Percentiles rank a stretch among this genome's conserved stretches.
These are phyloP conservation scores for Hydrozoanthus gracilis DNA, from an alignment of 92 coral and sea anemone species.

Conservation along the genomic window DNA sequence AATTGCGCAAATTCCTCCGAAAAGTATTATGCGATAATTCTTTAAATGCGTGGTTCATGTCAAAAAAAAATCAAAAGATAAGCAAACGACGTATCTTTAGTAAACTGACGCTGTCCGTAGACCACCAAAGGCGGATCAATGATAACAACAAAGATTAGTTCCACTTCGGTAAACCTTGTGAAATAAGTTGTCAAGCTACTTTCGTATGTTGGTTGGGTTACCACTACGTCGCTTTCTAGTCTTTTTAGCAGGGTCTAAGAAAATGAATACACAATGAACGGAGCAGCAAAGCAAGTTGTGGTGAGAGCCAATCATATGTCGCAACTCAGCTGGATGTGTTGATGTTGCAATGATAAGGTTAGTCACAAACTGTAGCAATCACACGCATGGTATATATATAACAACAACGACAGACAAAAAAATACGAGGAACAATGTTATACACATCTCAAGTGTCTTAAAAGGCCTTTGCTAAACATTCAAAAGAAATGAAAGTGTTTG, in stretches of 20 bases:
- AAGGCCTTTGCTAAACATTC: background rate
- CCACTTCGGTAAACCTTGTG: conserved; percentile 2
- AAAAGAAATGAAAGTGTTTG: background rate
- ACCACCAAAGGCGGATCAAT: background rate
- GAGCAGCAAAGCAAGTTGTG: background rate
- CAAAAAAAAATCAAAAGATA: background rate
- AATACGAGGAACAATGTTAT: background rate
- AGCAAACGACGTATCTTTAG: background rate
- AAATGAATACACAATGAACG: background rate
- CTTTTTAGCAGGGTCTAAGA: background rate
- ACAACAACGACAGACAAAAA: background rate
- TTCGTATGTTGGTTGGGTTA: too few species aligned
- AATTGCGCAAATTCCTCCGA: background rate
- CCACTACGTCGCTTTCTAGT: background rate
- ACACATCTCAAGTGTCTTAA: background rate
- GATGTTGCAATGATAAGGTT: background rate
- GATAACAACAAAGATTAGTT: background rate
- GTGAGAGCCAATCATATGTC: conserved; percentile 14
- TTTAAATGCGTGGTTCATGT: background rate
- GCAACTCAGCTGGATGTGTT: background rate
- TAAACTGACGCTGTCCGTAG: background rate
- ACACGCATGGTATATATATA: background rate
- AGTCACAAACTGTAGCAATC: background rate
- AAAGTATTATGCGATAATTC: background rate
- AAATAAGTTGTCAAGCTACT: too few species aligned